Conservation (phyloP, 2,888 invertebrate genomes). For the Eupithecia subumbrata region DNA sequence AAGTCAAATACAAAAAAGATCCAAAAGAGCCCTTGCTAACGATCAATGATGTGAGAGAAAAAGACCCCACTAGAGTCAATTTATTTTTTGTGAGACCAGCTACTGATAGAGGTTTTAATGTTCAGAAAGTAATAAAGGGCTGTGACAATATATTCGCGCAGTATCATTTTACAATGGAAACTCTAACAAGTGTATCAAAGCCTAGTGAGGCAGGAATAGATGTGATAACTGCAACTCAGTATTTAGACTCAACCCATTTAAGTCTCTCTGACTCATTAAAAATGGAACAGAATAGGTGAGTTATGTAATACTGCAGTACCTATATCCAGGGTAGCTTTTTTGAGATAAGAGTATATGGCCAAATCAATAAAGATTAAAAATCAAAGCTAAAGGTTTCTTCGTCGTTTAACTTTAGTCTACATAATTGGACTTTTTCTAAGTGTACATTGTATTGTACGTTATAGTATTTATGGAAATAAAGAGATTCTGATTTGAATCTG, state of each 20-base stretch:
- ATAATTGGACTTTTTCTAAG: too few relatives aligned
- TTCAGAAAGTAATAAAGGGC: conserved; percentile 83
- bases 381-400: too few relatives aligned
- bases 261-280: conserved; percentile 79
- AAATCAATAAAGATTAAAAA: too few relatives aligned
- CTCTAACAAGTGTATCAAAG: conserved; percentile 82
- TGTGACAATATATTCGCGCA: conserved; percentile 82
- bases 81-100: conserved; percentile 59
- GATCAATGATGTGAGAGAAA: conserved; percentile 59
- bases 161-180: conserved; percentile 89
- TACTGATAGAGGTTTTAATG: conserved; percentile 64
- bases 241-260: conserved; percentile 81
- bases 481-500: too few relatives aligned
- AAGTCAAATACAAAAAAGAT: conserved; percentile 80
- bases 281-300: conserved; percentile 84
- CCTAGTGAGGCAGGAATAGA: conserved; percentile 88
- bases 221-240: conserved; percentile 84
- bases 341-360: too few relatives aligned
- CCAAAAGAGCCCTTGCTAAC: conserved; percentile 63
- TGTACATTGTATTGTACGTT: too few relatives aligned
- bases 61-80: conserved; percentile 58
- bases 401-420: too few relatives aligned
- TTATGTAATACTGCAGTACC: too few relatives aligned
- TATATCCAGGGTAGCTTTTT: too few relatives aligned
- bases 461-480: too few relatives aligned